Conservation (phyloP, 1,140 invertebrate genomes). For the Hirudo medicinalis region DNA sequence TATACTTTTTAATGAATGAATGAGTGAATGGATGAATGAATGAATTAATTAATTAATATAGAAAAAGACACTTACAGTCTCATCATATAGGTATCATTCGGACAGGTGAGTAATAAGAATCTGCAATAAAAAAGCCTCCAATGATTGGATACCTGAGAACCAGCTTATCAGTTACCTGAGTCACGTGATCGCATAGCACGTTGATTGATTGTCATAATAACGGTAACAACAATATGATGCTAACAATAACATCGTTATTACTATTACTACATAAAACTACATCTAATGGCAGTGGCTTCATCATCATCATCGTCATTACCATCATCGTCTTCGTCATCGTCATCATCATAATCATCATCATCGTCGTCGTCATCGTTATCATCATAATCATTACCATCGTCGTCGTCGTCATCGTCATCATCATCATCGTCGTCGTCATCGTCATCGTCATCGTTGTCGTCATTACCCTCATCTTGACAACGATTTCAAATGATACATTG, state of each 20-base stretch:
- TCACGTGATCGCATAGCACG: not conserved
- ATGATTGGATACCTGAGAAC: not conserved
- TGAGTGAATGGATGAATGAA: too few species aligned
- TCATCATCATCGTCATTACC: slow-evolving; percentile 5
- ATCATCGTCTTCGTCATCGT: slow-evolving; percentile 11
- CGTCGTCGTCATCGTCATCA: not conserved
- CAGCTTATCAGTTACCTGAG: not conserved
- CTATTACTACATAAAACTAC: not conserved
- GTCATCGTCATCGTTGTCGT: not conserved
- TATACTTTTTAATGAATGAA: not conserved
- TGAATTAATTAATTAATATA: too few species aligned
- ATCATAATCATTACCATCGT: not conserved
- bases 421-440: not conserved
- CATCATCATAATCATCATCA: slow-evolving; percentile 12
- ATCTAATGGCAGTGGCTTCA: not conserved
- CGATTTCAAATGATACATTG: not conserved
- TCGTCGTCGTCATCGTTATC: not conserved
- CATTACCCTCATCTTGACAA: not conserved
- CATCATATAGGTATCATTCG: too few species aligned
- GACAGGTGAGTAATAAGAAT: not conserved
- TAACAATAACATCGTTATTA: not conserved
- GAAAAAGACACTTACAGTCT: too few species aligned
- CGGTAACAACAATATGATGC: not conserved
- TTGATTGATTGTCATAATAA: not conserved
- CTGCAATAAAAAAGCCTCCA: not conserved